These are phyloP conservation scores for Plemyria rubiginata DNA, from an alignment of 2,888 invertebrate species.

Conservation along the genomic window DNA sequence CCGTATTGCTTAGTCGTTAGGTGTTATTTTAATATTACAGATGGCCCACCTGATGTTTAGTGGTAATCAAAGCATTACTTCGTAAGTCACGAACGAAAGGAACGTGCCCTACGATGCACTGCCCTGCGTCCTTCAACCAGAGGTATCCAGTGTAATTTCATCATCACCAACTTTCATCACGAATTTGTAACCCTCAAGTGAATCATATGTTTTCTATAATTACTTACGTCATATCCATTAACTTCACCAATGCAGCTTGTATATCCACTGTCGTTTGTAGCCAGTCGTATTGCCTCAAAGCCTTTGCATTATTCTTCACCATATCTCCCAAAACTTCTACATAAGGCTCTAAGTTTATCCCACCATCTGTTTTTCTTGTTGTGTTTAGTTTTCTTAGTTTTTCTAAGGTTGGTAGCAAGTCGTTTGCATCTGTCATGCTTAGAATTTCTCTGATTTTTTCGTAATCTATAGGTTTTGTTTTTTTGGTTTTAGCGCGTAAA, in stretches of 20 bases:
- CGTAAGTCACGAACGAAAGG: too few relatives aligned
- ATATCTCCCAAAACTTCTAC: slow-evolving; percentile 59
- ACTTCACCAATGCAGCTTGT: slow-evolving; percentile 57
- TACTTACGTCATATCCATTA: slow-evolving; percentile 59
- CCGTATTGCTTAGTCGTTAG: too few relatives aligned
- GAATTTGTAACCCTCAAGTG: not conserved
- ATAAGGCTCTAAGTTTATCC: slow-evolving; percentile 43
- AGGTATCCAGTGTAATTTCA: too few relatives aligned
- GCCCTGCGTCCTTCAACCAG: too few relatives aligned
- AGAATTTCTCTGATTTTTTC: slow-evolving; percentile 37
- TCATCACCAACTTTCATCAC: too few relatives aligned
- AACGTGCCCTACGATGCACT: too few relatives aligned
- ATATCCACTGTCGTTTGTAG: slow-evolving; percentile 63
- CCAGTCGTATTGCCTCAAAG: slow-evolving; percentile 65
- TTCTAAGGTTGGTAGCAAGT: slow-evolving; percentile 36
- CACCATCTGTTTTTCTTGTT: slow-evolving; percentile 10
- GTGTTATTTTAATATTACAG: too few relatives aligned
- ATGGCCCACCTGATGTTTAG: too few relatives aligned
- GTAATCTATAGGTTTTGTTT: slow-evolving; percentile 24
- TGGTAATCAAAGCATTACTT: too few relatives aligned
- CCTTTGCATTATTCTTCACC: slow-evolving; percentile 50
- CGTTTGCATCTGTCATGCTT: slow-evolving; percentile 29
- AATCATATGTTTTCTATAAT: too few relatives aligned
- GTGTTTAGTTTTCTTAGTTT: slow-evolving; percentile 26
- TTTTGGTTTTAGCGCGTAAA: not conserved